Evolutionary conservation across 2,888 invertebrate species (phyloP).

Genomic region (Lottia gigantea): DNA sequence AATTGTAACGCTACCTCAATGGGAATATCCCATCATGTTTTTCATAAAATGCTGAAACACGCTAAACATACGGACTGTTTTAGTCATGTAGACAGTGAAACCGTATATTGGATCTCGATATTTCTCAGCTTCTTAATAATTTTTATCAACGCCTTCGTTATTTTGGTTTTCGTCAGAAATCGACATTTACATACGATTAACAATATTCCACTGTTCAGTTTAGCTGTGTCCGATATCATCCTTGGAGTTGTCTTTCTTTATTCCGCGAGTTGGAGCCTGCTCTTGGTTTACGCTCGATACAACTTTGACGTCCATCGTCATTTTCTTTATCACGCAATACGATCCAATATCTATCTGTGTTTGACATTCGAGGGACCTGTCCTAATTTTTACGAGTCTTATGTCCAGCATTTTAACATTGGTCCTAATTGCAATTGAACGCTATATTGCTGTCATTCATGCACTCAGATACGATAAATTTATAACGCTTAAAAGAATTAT

Average conservation of each 20-base stretch:
- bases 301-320: slow-evolving; percentile 27
- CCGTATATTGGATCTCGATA: slow-evolving; percentile 30
- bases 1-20: slow-evolving; percentile 24
- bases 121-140: slow-evolving; percentile 30
- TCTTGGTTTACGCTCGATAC: slow-evolving; percentile 26
- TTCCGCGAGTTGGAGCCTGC: slow-evolving; percentile 29
- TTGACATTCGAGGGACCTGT: slow-evolving; percentile 33
- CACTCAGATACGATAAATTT: slow-evolving; percentile 26
- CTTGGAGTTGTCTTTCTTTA: slow-evolving; percentile 32
- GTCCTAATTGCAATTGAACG: slow-evolving; percentile 30
- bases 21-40: slow-evolving; percentile 16
- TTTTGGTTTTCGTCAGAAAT: slow-evolving; percentile 23
- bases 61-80: slow-evolving; percentile 30
- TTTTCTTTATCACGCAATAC: slow-evolving; percentile 17
- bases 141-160: slow-evolving; percentile 25
- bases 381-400: slow-evolving; percentile 31
- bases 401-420: slow-evolving; percentile 33
- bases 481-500: slow-evolving; percentile 26
- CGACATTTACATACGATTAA: slow-evolving; percentile 20
- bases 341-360: slow-evolving; percentile 31
- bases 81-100: slow-evolving; percentile 19
- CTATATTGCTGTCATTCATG: slow-evolving; percentile 31
- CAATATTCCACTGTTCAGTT: slow-evolving; percentile 28
- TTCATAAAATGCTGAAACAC: slow-evolving; percentile 15
- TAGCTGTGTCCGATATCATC: slow-evolving; percentile 32